Conservation (phyloP, 2,888 invertebrate genomes). For the Lycocerus yunnanus region DNA sequence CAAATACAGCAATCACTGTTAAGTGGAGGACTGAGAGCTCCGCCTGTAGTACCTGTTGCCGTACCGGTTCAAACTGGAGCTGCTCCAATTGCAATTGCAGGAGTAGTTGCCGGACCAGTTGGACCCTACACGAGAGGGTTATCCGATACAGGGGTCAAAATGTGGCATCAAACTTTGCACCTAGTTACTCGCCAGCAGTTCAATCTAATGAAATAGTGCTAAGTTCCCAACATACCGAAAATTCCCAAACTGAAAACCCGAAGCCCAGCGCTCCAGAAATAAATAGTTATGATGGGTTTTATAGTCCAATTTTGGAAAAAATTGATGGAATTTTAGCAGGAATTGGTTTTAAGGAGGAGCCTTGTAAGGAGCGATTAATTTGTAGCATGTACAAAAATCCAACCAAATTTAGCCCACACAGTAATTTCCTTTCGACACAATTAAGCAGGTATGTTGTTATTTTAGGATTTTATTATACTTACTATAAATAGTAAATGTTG, state of each 20-base stretch:
- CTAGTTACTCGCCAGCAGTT: neutral
- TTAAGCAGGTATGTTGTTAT: constrained; percentile 78
- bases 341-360: constrained; percentile 71
- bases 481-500: no score
- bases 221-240: neutral
- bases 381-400: constrained; percentile 87
- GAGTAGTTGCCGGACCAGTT: neutral
- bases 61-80: neutral
- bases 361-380: constrained; percentile 78
- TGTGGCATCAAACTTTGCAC: neutral
- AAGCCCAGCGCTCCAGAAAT: constrained; percentile 28
- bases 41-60: neutral
- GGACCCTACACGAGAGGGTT: neutral
- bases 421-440: constrained; percentile 85
- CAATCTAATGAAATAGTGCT: neutral
- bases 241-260: constrained; percentile 39
- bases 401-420: constrained; percentile 79
- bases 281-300: constrained; percentile 65
- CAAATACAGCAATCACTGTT: neutral
- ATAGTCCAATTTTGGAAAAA: constrained; percentile 77
- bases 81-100: neutral
- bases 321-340: constrained; percentile 76
- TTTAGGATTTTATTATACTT: no score
- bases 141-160: neutral
- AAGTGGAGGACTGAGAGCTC: neutral